A percentile compares a stretch with the other conserved stretches of the same genome.
Evolutionary conservation across 2,797 vertebrate species (phyloP).

Genomic region (Lutjanus argentimaculatus): DNA sequence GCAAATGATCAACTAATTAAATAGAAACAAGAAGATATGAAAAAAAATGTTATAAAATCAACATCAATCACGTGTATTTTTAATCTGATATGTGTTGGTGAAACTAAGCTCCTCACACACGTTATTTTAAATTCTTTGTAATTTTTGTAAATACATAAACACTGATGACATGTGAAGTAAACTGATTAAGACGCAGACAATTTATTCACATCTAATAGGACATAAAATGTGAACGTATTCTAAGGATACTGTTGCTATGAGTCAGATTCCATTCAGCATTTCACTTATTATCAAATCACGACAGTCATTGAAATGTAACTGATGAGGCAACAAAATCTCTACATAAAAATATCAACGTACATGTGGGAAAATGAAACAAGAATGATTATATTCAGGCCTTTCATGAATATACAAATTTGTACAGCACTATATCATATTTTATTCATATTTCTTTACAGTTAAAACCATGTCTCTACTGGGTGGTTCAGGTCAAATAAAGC

Average conservation of each 20-base stretch:
- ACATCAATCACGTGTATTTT: background rate
- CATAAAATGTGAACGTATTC: background rate
- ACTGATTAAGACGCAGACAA: background rate
- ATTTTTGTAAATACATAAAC: background rate
- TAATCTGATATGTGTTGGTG: background rate
- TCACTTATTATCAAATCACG: background rate
- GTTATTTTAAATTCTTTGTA: background rate
- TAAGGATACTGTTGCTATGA: background rate
- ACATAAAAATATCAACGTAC: background rate
- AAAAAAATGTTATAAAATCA: background rate
- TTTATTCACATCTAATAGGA: background rate
- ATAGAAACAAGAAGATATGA: background rate
- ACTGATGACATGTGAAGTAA: background rate
- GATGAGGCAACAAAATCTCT: background rate
- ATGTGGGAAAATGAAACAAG: background rate
- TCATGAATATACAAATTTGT: background rate
- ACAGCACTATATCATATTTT: background rate
- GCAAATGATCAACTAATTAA: background rate
- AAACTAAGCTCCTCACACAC: background rate
- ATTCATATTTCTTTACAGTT: slow-evolving; percentile 6
- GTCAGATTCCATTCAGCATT: background rate
- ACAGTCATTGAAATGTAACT: background rate
- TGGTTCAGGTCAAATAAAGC: slow-evolving; percentile 49
- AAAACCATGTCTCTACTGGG: slow-evolving; percentile 31
- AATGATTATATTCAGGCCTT: background rate